Conservation (phyloP, 2,113 vertebrate species). For the Mystacornis crossleyi region DNA sequence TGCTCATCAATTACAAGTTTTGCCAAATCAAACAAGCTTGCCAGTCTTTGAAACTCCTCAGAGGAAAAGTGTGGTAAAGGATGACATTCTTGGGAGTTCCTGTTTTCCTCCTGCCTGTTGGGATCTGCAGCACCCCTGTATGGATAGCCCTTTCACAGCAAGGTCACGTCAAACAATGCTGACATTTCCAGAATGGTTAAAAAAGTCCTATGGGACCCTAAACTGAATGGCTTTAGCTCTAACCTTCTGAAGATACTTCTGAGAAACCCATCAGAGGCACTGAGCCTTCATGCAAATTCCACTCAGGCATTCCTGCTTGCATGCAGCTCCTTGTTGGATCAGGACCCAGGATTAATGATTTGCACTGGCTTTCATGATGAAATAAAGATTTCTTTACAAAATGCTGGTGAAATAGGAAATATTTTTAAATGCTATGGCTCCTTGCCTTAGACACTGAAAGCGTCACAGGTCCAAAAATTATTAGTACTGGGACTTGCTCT, state of each 20-base stretch:
- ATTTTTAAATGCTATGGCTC: background rate
- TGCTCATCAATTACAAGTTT: background rate
- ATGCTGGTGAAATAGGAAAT: background rate
- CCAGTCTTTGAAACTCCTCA: background rate
- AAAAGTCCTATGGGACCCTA: background rate
- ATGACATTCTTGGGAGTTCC: background rate
- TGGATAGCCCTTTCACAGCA: background rate
- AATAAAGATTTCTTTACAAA: background rate
- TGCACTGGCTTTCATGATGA: background rate
- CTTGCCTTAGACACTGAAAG: background rate
- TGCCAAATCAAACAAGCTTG: background rate
- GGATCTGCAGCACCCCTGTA: background rate
- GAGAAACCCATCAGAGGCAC: background rate
- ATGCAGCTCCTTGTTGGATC: background rate
- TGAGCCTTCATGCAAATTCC: background rate
- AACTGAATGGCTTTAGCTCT: background rate
- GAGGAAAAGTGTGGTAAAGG: fast-evolving
- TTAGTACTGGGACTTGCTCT: background rate
- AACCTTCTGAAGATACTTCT: background rate
- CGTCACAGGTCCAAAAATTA: background rate
- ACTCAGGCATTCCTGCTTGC: background rate
- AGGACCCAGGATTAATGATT: background rate
- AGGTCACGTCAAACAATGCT: background rate
- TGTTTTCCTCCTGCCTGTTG: background rate
- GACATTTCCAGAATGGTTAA: background rate